Evolutionary conservation across 2,888 invertebrate species (phyloP).

Genomic region (Euplexia lucipara): DNA sequence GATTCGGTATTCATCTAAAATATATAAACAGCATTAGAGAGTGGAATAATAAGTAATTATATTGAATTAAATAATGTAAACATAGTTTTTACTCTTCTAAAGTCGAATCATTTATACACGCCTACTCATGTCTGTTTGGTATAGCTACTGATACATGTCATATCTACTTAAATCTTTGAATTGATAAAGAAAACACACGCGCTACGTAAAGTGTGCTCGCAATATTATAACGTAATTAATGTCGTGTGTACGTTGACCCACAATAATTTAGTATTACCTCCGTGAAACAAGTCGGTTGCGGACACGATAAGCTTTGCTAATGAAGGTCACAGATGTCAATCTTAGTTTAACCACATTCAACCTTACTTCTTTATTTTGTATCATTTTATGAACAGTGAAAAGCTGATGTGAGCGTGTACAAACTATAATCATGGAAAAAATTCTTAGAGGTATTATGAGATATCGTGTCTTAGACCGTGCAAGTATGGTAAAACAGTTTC

Average conservation of each 20-base stretch:
- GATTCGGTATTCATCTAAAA: slow-evolving; percentile 82
- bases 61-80: slow-evolving; percentile 1
- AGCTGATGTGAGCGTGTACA: slow-evolving; percentile 56
- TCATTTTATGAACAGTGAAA: slow-evolving; percentile 34
- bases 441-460: slow-evolving; percentile 97
- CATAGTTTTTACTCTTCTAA: background rate
- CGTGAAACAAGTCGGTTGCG: slow-evolving; percentile 61
- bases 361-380: slow-evolving; percentile 51
- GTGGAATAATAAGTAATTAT: too few relatives aligned
- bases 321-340: slow-evolving; percentile 89
- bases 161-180: slow-evolving; percentile 34
- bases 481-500: slow-evolving; percentile 98
- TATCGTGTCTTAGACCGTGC: slow-evolving; percentile 95
- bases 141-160: slow-evolving; percentile 21
- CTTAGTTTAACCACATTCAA: slow-evolving; percentile 58
- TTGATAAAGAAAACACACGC: slow-evolving; percentile 28
- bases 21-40: slow-evolving; percentile 19
- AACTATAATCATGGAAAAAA: slow-evolving; percentile 93
- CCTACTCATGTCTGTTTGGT: background rate
- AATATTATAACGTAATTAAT: slow-evolving; percentile 6
- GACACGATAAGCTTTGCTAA: slow-evolving; percentile 81
- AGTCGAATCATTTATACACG: slow-evolving; percentile 5
- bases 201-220: slow-evolving; percentile 15
- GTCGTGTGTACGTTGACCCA: slow-evolving; percentile 69
- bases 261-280: slow-evolving; percentile 60